Evolutionary conservation across 2,888 invertebrate genomes (phyloP).

Genomic region (Rotaria magnacalcarata): DNA sequence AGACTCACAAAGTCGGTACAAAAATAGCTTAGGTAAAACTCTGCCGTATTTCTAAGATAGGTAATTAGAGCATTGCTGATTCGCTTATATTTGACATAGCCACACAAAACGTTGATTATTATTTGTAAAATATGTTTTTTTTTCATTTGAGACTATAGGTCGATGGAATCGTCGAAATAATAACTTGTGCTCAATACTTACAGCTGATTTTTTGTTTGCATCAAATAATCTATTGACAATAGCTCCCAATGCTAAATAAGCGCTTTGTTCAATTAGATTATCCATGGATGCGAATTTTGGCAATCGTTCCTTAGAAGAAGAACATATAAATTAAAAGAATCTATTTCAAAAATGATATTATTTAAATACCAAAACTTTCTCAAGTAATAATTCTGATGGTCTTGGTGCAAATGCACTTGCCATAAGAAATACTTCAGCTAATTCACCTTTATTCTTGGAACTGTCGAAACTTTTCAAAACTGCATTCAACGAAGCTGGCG

Average conservation of each 20-base stretch:
- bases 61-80: too few relatives aligned
- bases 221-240: not conserved
- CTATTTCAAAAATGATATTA: not conserved
- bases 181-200: not conserved
- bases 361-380: not conserved
- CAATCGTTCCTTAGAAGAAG: not conserved
- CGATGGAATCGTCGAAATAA: too few relatives aligned
- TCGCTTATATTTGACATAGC: too few relatives aligned
- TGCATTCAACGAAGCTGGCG: not conserved
- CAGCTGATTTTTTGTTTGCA: not conserved
- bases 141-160: too few relatives aligned
- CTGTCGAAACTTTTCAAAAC: constrained; percentile 5
- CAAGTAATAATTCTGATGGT: constrained; percentile 8
- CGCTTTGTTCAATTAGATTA: not conserved
- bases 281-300: not conserved
- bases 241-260: constrained; percentile 25
- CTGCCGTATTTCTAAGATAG: too few relatives aligned
- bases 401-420: constrained; percentile 16
- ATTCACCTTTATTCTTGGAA: constrained; percentile 1
- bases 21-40: too few relatives aligned
- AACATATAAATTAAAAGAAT: not conserved
- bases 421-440: constrained; percentile 1
- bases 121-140: too few relatives aligned
- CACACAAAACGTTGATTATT: too few relatives aligned
- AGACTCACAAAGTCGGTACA: too few relatives aligned